These are phyloP conservation scores for Ptychadena robeensis DNA, from an alignment of 2,797 vertebrate species.

Conservation along the genomic window DNA sequence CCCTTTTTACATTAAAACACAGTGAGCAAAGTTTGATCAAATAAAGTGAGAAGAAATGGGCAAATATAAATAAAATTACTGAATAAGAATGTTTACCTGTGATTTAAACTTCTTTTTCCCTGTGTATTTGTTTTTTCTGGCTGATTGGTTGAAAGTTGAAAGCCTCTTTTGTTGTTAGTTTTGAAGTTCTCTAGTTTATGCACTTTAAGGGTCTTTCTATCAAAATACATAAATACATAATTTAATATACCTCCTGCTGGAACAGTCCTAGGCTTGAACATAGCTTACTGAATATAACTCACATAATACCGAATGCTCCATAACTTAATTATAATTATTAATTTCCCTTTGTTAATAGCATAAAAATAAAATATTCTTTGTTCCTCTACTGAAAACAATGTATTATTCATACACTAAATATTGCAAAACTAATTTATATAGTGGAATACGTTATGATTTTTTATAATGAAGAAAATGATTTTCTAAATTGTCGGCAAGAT, in stretches of 20 bases:
- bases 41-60: background rate
- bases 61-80: background rate
- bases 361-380: conserved; percentile 40
- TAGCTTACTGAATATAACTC: conserved; percentile 5
- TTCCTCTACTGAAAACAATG: conserved; percentile 23
- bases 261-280: conserved; percentile 4
- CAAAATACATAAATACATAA: conserved; percentile 23
- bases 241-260: conserved; percentile 35
- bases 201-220: background rate
- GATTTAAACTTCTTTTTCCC: background rate
- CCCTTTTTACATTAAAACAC: background rate
- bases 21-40: background rate
- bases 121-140: background rate
- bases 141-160: background rate
- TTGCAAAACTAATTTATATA: conserved; percentile 61
- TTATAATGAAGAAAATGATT: conserved; percentile 58
- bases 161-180: background rate
- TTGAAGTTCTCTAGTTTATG: conserved; percentile 1
- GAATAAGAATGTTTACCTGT: background rate
- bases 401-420: conserved; percentile 58
- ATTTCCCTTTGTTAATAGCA: conserved; percentile 50
- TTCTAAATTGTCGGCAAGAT: conserved; percentile 42
- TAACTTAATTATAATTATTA: conserved; percentile 51
- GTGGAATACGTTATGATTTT: conserved; percentile 37
- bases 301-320: conserved; percentile 16